These are phyloP conservation scores for Meiosimyza decipiens DNA, from an alignment of 2,888 invertebrate species.

Conservation along the genomic window DNA sequence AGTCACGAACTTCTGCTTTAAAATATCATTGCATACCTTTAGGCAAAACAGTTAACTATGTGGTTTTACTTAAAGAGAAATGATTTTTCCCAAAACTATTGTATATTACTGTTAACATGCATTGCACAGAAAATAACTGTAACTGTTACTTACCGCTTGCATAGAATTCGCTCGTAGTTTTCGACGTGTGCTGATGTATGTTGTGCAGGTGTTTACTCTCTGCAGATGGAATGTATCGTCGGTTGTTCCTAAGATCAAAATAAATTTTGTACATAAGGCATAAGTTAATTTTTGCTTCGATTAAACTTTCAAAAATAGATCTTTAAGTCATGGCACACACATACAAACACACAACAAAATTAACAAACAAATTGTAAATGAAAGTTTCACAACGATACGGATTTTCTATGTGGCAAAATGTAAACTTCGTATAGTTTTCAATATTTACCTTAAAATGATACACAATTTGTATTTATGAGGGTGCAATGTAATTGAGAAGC, in stretches of 20 bases:
- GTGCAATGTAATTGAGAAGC: too few relatives aligned
- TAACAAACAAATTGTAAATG: too few relatives aligned
- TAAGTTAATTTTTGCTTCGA: neutral
- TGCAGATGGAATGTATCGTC: slow-evolving; percentile 71
- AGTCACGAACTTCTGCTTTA: too few relatives aligned
- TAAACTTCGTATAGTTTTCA: too few relatives aligned
- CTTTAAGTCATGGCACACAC: neutral
- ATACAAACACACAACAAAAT: neutral
- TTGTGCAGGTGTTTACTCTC: slow-evolving; percentile 74
- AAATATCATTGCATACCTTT: slow-evolving; percentile 10
- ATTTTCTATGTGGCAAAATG: too few relatives aligned
- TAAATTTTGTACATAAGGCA: neutral
- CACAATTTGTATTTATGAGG: too few relatives aligned
- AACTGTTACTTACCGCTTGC: slow-evolving; percentile 56
- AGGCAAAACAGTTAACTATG: neutral
- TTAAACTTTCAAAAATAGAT: neutral
- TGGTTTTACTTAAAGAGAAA: neutral
- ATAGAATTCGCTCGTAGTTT: slow-evolving; percentile 64
- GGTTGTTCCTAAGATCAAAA: slow-evolving; percentile 54
- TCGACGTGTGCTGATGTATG: slow-evolving; percentile 72
- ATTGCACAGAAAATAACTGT: too few relatives aligned
- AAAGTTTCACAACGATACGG: too few relatives aligned
- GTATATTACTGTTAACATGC: too few relatives aligned
- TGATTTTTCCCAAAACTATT: neutral
- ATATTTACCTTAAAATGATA: too few relatives aligned